These are phyloP conservation scores for Manduca sexta DNA, from an alignment of 1,140 invertebrate genomes.

Conservation along the genomic window DNA sequence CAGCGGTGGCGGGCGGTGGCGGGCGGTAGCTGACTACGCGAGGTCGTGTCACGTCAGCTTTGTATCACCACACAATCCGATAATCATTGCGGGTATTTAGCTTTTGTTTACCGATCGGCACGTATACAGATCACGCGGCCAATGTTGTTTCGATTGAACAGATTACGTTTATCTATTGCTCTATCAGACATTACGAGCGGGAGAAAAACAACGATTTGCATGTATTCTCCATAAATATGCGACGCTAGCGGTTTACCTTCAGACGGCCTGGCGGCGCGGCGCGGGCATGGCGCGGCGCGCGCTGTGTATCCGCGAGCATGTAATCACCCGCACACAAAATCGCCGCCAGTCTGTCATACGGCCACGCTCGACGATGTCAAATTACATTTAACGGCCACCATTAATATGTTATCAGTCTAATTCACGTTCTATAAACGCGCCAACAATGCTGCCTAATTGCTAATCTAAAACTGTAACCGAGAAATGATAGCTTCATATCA, in stretches of 20 bases:
- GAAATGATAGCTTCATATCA: no score
- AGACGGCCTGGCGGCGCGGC: constrained; percentile 46
- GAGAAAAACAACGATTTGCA: constrained; percentile 22
- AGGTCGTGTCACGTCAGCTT: neutral
- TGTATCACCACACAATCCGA: no score
- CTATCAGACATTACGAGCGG: no score
- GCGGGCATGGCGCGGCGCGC: constrained; percentile 4
- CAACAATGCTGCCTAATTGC: neutral
- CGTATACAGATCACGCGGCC: neutral
- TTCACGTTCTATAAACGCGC: constrained; percentile 2
- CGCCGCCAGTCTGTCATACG: constrained; percentile 12
- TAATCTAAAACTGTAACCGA: no score
- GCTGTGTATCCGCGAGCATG: constrained; percentile 6
- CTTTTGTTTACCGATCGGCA: neutral
- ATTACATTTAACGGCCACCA: neutral
- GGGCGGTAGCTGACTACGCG: neutral
- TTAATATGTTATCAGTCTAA: constrained; percentile 16
- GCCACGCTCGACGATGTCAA: constrained; percentile 9
- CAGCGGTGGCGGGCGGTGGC: neutral
- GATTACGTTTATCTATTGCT: neutral
- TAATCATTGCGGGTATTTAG: constrained; percentile 6
- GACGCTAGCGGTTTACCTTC: constrained; percentile 45
- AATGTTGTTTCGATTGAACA: neutral
- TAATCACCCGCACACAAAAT: constrained; percentile 13
- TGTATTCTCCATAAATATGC: constrained; percentile 32